Evolutionary conservation across 2,797 vertebrate genomes (phyloP), one percentile per base, ranked within the genome.

Genomic region (Podargus strigoides): DNA sequence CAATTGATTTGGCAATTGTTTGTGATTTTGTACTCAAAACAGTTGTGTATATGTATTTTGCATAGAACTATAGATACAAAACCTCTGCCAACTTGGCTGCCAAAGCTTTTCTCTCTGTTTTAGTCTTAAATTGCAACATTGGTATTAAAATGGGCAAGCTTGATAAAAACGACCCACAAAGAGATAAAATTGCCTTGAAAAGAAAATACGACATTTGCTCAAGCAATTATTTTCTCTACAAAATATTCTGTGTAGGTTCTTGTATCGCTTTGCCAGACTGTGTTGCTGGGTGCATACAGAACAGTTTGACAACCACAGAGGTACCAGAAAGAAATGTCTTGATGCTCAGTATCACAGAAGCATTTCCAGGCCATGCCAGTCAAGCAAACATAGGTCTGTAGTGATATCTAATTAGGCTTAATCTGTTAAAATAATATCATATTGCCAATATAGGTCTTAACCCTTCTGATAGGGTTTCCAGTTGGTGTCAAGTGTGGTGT

Each of bases 91-190:
- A 21, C 24, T 90, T 82, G 89, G 64, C 70, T 91, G 76, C 72
- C 62, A 44, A 89, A 84, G 75, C n/a, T 73, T 44, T 52, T 91
- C 44, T 85, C 30, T 7, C 47, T 49, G 32, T 77, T 64, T 90
- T 75, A 84, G 68, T 87, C 49, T 90, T 94, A 68, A 79, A 59
- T 86, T 95, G 86, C 36, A 75, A 18, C 63, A 86, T 89, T 87
- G 81, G 58, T 72, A 94, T 88, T 47, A 87, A 85, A 86, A 94
- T 90, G 42, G 92, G 81, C 30, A 92, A 96, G 70, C 70, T 60
- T 18, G 39, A 76, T 56, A 63, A 90, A 93, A 95, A 90, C 42
- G 88, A 68, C 30, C 5, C 80, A 66, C 7, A 3, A 42, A 74
- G 46, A 87, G 66, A 59, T 50, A 86, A 86, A 86, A 80, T n/a